These are phyloP conservation scores for Sebastes glaucus DNA, from an alignment of 2,797 vertebrate genomes.

Conservation along the genomic window DNA sequence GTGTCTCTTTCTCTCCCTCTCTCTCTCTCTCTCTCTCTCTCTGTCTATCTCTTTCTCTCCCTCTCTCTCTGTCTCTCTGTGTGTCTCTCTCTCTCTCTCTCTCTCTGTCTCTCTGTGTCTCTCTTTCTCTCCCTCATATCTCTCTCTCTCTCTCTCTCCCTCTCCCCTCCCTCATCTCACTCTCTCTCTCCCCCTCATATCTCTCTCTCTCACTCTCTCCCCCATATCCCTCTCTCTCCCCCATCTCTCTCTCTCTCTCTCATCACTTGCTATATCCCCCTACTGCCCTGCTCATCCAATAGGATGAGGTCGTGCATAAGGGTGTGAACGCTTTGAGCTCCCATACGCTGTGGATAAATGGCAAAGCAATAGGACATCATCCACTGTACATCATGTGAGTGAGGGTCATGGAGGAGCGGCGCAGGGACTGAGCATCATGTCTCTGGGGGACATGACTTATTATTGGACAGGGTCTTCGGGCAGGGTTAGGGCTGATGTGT, in stretches of 20 bases:
- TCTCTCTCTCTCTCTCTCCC: not conserved
- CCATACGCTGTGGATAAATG: constrained; percentile 30
- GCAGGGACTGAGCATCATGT: constrained; percentile 9
- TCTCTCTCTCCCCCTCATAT: too few relatives aligned
- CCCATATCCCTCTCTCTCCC: too few relatives aligned
- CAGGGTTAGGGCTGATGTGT: not conserved
- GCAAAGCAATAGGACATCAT: constrained; percentile 8
- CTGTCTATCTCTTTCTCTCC: too few relatives aligned
- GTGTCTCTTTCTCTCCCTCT: too few relatives aligned
- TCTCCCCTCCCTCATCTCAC: too few relatives aligned
- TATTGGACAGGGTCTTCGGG: constrained; percentile 28
- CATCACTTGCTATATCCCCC: constrained; percentile 33
- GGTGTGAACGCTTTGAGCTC: constrained; percentile 38
- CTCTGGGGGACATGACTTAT: constrained; percentile 22
- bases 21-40: too few relatives aligned
- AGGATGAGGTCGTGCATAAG: constrained; percentile 58
- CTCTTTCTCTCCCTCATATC: too few relatives aligned
- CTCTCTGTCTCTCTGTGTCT: not conserved
- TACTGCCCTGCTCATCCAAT: constrained; percentile 62
- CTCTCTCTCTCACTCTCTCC: too few relatives aligned
- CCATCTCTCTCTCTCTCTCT: constrained; percentile 16
- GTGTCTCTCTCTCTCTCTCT: not conserved
- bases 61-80: not conserved
- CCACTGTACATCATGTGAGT: constrained; percentile 12
- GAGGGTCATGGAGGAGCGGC: constrained; percentile 35